Evolutionary conservation across 2,888 invertebrate species (phyloP).

Genomic region (Heliconius ethilla): DNA sequence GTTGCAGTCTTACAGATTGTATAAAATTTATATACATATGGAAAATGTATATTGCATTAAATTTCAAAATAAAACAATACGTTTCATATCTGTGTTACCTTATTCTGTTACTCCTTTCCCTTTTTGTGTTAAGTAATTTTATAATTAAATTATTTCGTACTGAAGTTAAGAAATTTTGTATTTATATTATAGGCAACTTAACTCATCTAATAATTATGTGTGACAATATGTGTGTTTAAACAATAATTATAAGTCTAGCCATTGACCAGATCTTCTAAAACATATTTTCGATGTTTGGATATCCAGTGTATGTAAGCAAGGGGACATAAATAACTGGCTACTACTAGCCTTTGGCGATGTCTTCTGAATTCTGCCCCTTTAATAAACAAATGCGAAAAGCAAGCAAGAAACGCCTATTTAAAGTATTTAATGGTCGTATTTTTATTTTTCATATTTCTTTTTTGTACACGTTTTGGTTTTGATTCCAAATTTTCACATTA

Average conservation of each 20-base stretch:
- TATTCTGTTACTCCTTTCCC: conserved; percentile 13
- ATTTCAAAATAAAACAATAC: conserved; percentile 49
- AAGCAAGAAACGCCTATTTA: background rate
- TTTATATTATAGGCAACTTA: no score
- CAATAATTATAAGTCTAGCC: no score
- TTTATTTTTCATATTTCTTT: background rate
- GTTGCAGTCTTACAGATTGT: conserved; percentile 29
- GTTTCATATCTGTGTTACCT: conserved; percentile 34
- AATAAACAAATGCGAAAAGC: background rate
- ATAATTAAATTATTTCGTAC: background rate
- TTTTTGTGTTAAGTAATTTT: background rate
- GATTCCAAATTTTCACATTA: background rate
- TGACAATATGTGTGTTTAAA: no score
- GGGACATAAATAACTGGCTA: no score
- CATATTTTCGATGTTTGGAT: no score
- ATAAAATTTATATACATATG: conserved; percentile 39
- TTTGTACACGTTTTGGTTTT: no score
- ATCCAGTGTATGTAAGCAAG: no score
- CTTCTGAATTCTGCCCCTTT: background rate
- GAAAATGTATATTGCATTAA: conserved; percentile 52
- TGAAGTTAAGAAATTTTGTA: no score
- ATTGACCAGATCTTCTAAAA: no score
- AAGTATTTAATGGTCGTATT: no score
- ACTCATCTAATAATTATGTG: no score
- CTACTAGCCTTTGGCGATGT: no score